These are phyloP conservation scores for Pelobates cultripes DNA, from an alignment of 2,797 vertebrate species.

Conservation along the genomic window DNA sequence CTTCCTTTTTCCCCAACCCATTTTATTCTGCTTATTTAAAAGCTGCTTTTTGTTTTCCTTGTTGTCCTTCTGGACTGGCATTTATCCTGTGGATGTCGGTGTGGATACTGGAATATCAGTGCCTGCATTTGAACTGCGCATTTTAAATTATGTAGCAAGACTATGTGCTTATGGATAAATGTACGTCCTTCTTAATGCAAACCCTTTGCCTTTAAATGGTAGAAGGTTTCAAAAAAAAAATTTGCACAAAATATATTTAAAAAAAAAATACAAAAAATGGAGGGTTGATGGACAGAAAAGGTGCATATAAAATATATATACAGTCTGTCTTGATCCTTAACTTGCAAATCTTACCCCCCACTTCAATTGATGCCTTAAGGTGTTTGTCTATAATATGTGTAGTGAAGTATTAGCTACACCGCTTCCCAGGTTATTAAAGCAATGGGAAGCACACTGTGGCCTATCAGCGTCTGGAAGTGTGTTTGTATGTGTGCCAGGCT, in stretches of 20 bases:
- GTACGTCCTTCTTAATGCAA: constrained; percentile 74
- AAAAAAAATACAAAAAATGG: constrained; percentile 64
- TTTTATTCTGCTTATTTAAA: constrained; percentile 59
- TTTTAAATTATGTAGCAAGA: constrained; percentile 58
- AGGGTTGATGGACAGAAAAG: constrained; percentile 65
- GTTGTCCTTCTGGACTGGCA: constrained; percentile 59
- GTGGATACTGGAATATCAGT: constrained; percentile 60
- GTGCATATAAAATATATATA: constrained; percentile 48
- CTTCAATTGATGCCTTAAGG: constrained; percentile 85
- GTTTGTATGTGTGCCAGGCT: constrained; percentile 60
- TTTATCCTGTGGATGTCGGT: constrained; percentile 67
- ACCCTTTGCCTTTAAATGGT: constrained; percentile 84
- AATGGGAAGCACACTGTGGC: constrained; percentile 77
- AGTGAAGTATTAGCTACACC: constrained; percentile 67
- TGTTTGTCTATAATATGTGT: constrained; percentile 74
- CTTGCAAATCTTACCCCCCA: constrained; percentile 72
- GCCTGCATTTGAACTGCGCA: constrained; percentile 43
- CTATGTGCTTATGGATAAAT: constrained; percentile 65
- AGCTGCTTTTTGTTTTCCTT: constrained; percentile 63
- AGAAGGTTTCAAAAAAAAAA: constrained; percentile 83
- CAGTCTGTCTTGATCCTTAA: constrained; percentile 60
- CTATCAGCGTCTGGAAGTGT: constrained; percentile 68
- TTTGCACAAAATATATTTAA: constrained; percentile 81
- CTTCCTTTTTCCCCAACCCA: neutral
- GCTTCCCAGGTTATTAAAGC: constrained; percentile 66